Conservation (phyloP, 2,113 vertebrate genomes). For the Lanius collurio region DNA sequence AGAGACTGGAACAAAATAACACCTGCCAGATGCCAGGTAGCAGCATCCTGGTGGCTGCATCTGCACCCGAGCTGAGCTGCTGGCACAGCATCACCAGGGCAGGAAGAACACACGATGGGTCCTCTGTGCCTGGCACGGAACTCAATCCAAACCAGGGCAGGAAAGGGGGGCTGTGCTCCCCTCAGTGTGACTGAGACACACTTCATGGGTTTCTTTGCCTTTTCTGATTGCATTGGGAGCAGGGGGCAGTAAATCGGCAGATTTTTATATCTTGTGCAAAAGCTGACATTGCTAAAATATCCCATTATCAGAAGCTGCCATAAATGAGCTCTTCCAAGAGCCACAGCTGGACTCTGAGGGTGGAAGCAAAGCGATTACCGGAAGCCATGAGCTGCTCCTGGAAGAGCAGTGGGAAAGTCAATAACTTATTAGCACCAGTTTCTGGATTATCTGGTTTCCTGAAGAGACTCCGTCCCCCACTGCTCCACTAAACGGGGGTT, state of each 20-base stretch:
- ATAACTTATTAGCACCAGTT: conserved; percentile 38
- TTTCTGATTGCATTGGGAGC: not conserved
- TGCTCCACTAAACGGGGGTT: not conserved
- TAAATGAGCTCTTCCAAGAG: conserved; percentile 33
- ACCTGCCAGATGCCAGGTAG: not conserved
- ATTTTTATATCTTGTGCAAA: conserved; percentile 7
- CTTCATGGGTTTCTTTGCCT: not conserved
- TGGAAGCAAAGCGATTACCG: conserved; percentile 16
- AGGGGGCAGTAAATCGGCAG: not conserved
- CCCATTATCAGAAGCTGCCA: not conserved
- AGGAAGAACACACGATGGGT: not conserved
- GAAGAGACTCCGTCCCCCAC: not conserved
- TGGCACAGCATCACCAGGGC: not conserved
- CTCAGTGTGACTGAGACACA: not conserved
- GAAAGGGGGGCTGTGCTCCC: not conserved
- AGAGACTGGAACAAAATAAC: not conserved
- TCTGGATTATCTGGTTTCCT: conserved; percentile 31
- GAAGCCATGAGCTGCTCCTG: not conserved
- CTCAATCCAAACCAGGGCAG: not conserved
- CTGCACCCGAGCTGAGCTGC: not conserved
- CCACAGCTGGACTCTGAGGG: conserved; percentile 24
- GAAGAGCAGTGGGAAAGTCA: conserved; percentile 33
- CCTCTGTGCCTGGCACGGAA: not conserved
- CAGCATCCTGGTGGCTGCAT: not conserved
- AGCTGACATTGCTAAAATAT: conserved; percentile 46